Evolutionary conservation across 2,113 vertebrate genomes (phyloP).

Genomic region (Cinclus cinclus): DNA sequence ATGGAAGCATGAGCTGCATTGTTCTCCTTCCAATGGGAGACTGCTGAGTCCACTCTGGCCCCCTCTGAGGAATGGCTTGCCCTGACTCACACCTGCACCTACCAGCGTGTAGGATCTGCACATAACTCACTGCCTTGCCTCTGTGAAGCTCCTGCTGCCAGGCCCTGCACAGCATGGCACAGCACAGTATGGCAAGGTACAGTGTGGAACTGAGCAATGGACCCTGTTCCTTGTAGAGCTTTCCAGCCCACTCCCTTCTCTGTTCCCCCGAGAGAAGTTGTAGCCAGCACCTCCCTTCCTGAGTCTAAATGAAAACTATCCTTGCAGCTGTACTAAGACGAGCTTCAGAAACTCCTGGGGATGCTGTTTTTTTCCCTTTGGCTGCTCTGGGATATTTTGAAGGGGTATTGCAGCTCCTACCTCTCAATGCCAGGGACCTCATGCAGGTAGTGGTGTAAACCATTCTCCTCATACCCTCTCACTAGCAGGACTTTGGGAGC

Average conservation of each 20-base stretch:
- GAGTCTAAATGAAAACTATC: conserved; percentile 50
- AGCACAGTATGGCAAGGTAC: not conserved
- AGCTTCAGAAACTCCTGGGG: not conserved
- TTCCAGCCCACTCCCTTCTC: conserved; percentile 9
- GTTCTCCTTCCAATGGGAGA: not conserved
- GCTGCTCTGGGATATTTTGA: not conserved
- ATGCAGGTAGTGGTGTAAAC: not conserved
- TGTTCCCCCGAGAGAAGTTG: conserved; percentile 13
- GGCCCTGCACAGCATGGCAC: not conserved
- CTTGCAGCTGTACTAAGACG: conserved; percentile 13
- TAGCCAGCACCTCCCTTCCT: conserved; percentile 53
- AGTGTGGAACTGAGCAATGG: not conserved
- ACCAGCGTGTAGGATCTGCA: not conserved
- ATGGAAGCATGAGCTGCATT: fast-evolving
- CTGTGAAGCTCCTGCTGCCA: not conserved
- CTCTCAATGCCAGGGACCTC: not conserved
- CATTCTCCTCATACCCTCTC: fast-evolving
- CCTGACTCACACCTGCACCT: not conserved
- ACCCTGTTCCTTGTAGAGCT: not conserved
- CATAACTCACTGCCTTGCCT: not conserved
- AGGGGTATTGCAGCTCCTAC: not conserved
- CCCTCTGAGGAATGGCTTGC: not conserved
- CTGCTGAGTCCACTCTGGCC: fast-evolving
- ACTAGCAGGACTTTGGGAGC: not conserved
- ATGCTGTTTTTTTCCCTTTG: not conserved